Conservation (phyloP, 2,113 vertebrate genomes). For the Eudyptes chrysolophus region DNA sequence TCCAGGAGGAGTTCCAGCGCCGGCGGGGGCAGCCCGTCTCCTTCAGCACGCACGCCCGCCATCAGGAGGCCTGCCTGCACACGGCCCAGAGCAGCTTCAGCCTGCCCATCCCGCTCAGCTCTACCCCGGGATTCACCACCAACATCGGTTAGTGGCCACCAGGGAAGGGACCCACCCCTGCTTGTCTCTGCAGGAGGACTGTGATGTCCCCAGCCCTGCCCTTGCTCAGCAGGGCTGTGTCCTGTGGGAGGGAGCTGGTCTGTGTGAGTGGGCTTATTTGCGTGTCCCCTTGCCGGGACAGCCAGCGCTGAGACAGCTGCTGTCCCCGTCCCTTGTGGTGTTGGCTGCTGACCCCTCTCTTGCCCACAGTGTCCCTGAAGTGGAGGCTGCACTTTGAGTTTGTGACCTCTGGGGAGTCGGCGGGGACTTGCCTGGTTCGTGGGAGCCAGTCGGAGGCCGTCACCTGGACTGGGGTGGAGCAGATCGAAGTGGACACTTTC, state of each 20-base stretch:
- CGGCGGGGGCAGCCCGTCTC: constrained; percentile 80
- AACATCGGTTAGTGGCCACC: constrained; percentile 81
- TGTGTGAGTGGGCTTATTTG: background rate
- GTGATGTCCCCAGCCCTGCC: background rate
- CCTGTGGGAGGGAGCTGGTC: background rate
- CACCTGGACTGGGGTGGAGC: constrained; percentile 88
- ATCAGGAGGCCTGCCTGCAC: constrained; percentile 96
- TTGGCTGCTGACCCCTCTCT: background rate
- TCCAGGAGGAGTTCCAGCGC: constrained; percentile 88
- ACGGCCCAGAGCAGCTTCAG: constrained; percentile 93
- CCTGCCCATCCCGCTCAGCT: constrained; percentile 92
- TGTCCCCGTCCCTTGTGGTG: background rate
- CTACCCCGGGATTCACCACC: constrained; percentile 93
- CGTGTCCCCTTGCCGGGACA: background rate
- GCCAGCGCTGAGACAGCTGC: background rate
- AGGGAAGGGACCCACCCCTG: background rate
- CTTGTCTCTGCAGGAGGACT: background rate
- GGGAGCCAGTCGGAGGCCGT: constrained; percentile 85
- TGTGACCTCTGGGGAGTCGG: constrained; percentile 86
- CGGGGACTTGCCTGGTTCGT: constrained; percentile 79
- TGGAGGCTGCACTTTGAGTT: constrained; percentile 88
- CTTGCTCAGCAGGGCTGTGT: background rate
- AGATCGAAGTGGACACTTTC: constrained; percentile 95
- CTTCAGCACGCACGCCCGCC: constrained; percentile 87
- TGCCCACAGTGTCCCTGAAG: constrained; percentile 54